Base-by-base conservation (phyloP, 2,888 invertebrate species). In the Mimumesa dahlbomi region DNA sequence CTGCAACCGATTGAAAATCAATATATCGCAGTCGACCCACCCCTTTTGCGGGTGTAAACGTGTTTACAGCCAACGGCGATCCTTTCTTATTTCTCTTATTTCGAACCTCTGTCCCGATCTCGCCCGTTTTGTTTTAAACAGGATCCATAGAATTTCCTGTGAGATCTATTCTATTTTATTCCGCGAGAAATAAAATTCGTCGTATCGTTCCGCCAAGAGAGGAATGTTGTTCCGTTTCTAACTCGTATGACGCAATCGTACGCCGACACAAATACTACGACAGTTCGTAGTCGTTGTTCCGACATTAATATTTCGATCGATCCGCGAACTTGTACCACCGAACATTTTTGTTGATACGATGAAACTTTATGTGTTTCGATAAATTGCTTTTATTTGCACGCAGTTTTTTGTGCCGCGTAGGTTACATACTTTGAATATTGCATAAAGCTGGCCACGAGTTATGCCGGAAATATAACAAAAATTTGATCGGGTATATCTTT, bases 1-100 rank as follows among this genome's bases (percentile, higher is more conserved):
- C 50, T 34, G 56, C 29, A 38, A 11, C 36, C 63, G 70, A 77
- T 78, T 70, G 75, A 71, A 75, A 78, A 78, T 78, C 70, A 59
- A 75, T 77, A n/a, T n/a, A 70, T 57, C 45, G 58, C 42, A 34
- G 7, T 36, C 7, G 14, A 18, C 19, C 34, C n/a, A n/a, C 42
- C 25, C 16, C 31, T 50, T 61, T 62, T 50, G 52, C 18, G 50
- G 57, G 48, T 29, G 64, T 75, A 73, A 77, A 75, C 62, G 66
- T 64, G 64, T 77, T 77, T 73, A 77, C 73, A 57, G 34, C 46
- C 29, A 25, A 31, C 43, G 40, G 21, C 21, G 50, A 40, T 52
- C 66, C 45, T 43, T 59, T 21, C 45, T 74, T 68, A 73, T 75
- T 69, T 58, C 64, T 62, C 63, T 54, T 22, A 43, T 36, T 48